Evolutionary conservation across 2,797 vertebrate genomes (phyloP).

Genomic region (Ctenosaura bakeri): DNA sequence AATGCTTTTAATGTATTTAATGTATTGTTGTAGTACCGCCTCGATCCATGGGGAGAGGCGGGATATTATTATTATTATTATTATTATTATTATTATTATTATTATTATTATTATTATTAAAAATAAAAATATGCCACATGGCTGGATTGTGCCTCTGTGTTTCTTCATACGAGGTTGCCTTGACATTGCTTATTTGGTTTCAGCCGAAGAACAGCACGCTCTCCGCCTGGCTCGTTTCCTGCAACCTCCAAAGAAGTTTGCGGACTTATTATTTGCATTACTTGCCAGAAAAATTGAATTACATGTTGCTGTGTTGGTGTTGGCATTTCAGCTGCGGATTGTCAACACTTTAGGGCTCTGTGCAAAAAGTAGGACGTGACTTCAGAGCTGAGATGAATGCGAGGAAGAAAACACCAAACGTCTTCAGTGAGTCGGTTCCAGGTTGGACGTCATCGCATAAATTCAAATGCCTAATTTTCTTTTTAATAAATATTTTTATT

Average conservation of each 20-base stretch:
- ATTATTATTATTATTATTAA: no score
- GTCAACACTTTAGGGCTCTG: not conserved
- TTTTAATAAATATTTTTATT: no score
- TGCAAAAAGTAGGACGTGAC: not conserved
- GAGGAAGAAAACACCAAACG: not conserved
- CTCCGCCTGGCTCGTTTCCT: not conserved
- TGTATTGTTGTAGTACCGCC: no score
- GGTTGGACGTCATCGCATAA: no score
- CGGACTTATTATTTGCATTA: rapidly evolving
- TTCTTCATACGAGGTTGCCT: not conserved
- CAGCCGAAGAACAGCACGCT: not conserved
- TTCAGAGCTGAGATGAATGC: no score
- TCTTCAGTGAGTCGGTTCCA: not conserved
- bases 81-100: no score
- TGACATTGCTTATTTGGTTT: not conserved
- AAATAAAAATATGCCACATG: not conserved
- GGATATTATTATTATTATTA: no score
- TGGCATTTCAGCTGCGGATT: not conserved
- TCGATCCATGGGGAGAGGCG: no score
- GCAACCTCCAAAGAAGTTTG: not conserved
- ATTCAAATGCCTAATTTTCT: not conserved
- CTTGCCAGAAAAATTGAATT: not conserved
- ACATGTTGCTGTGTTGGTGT: rapidly evolving
- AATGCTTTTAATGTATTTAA: no score
- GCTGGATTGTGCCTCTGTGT: not conserved